Base-by-base conservation (phyloP, 1,140 invertebrate species). In the Caenorhabditis brenneri region DNA sequence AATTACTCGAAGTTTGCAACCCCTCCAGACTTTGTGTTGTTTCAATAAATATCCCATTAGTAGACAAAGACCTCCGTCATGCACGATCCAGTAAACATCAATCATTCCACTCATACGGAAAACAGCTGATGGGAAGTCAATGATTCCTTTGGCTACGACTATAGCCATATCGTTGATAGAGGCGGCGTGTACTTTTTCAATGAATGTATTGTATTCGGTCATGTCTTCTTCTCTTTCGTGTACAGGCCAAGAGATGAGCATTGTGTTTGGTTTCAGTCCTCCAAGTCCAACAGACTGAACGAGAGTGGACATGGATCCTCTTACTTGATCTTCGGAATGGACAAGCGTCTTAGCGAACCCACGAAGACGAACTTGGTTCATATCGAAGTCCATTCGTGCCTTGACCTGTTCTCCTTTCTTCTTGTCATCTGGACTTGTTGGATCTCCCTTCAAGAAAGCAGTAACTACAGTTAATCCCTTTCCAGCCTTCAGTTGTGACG, bases 1-100 rank as follows among this genome's bases (percentile, higher is more conserved):
- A 92, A 99, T 99, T 88, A 99, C 97, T 82, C 97, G 93, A 92
- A 99, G 94, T 91, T 96, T 97, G 92, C 97, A 99, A 88, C 97
- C 97, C 91, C 96, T 97, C 97, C 98, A 99, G 9, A 90, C 84
- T 87, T 91, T 92, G 90, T 97, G 95, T 92, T 99, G 96, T 90
- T 96, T 96, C 69, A 99, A 92, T 78, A 99, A 92, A 93, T 99
- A 99, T 1, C 97, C 97, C 69, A 99, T 92, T 81, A 99, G 91
- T 95, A 99, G 97, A 79, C 99, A 93, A 69, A 99, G 93, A 55
- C 97, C 97, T 80, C 97, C 97, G 90, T 99, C 97, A 91, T 98
- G 85, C 9, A 91, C 85, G 58, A 89, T 89, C 90, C 86, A 90
- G 97, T 97, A 99, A 78, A 99, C 94, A 91, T 99, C 97, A 90